Conservation (phyloP, 2,888 invertebrate species). For the Eupsilia transversa region DNA sequence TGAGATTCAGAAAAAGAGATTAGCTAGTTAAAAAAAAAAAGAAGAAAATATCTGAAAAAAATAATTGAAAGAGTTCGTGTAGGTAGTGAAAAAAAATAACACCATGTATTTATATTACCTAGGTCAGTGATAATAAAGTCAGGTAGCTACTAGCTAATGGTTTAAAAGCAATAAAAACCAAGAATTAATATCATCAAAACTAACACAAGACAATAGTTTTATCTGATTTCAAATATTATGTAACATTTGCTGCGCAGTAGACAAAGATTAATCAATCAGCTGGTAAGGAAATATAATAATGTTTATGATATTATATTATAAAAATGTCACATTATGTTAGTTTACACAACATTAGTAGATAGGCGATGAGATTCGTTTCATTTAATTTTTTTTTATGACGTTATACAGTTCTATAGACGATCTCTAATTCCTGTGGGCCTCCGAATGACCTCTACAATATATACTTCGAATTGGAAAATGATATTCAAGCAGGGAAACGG, state of each 20-base stretch:
- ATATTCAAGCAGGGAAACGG: not conserved
- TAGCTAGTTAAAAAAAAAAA: too few species aligned
- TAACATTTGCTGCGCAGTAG: conserved; percentile 33
- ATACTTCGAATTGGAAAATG: not conserved
- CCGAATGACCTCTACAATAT: conserved; percentile 1
- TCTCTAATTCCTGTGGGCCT: not conserved
- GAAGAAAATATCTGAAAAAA: not conserved
- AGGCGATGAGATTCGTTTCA: conserved; percentile 17
- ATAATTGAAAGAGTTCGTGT: not conserved
- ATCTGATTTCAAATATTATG: conserved; percentile 25
- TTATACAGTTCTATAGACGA: too few species aligned
- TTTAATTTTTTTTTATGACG: conserved; percentile 29
- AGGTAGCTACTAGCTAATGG: not conserved
- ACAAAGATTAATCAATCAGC: conserved; percentile 39
- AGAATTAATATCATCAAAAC: not conserved
- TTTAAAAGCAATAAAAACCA: not conserved
- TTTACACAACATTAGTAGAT: conserved; percentile 42
- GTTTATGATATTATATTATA: conserved; percentile 30
- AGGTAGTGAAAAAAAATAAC: not conserved
- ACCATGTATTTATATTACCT: not conserved
- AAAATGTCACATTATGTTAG: conserved; percentile 51
- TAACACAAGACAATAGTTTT: conserved; percentile 23
- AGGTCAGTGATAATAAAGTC: conserved; percentile 9
- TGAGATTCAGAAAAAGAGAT: too few species aligned
- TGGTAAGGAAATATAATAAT: conserved; percentile 44